Base-by-base conservation (phyloP, 2,888 invertebrate genomes). In the Nysson spinosus region DNA sequence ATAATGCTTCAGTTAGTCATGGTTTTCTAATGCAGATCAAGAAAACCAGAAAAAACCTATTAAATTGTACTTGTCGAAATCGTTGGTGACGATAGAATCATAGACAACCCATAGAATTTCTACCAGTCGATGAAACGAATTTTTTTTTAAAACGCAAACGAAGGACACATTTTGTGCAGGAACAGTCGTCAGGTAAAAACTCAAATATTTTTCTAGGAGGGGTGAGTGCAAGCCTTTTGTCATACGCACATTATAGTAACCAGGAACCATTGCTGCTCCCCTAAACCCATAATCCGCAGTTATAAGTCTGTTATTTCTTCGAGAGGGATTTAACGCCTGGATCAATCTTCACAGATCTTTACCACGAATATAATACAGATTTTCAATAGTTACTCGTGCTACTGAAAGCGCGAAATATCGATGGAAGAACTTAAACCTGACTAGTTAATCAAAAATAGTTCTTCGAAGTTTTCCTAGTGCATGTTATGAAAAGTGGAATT, bases 221-320 rank as follows among this genome's bases (percentile, higher is more conserved):
- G 40, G 42, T 17, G 65, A 50, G 37, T 32, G 51, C 66, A 7
- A 50, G 58, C 43, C 70, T 66, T 76, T 72, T 75, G 72, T 76
- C 47, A 52, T 55, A 40, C 22, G 46, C 54, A 42, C 49, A 65
- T 69, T 57, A 42, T 52, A 60, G 52, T 39, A 52, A 51, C 43
- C 64, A 30, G 35, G 49, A 57, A 55, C 63, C 28, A 56, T 68
- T 56, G 37, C 44, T 37, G 46, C 51, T 42, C 52, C 66, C 63
- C 58, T 77, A 79, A 80, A 75, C 73, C 72, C 58, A 58, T 80
- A 81, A 82, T 80, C 81, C 80, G 69, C 63, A 50, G 65, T 65
- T 75, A 52, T 47, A 72, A 64, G 50, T 68, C 56, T 73, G 65
- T 75, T 72, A 68, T 74, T 72, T 56, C 60, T 75, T 65, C 72